Evolutionary conservation across 1,140 invertebrate genomes (phyloP).

Genomic region (Trinorchestia longiramus): DNA sequence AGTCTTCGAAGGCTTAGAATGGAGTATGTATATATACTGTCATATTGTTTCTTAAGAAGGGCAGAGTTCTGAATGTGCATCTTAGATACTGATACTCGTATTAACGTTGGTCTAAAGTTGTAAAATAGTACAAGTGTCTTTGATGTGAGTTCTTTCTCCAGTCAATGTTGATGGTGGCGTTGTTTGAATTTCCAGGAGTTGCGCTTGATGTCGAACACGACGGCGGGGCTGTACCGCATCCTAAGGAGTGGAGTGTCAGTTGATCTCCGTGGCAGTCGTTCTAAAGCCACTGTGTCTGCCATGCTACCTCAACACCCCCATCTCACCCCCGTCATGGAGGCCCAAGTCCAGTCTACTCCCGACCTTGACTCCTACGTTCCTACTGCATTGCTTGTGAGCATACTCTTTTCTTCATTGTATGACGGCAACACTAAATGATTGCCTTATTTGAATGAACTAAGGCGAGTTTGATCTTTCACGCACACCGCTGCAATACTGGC

Average conservation of each 20-base stretch:
- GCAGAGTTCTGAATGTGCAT: too few species aligned
- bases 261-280: not conserved
- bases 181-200: too few species aligned
- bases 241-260: not conserved
- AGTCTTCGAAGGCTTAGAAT: too few species aligned
- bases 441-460: not conserved
- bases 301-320: constrained; percentile 11
- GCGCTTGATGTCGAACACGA: not conserved
- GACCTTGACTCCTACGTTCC: not conserved
- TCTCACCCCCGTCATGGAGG: not conserved
- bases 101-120: too few species aligned
- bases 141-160: too few species aligned
- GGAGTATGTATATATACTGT: too few species aligned
- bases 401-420: not conserved
- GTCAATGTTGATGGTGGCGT: too few species aligned
- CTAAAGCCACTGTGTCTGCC: not conserved
- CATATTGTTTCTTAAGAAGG: too few species aligned
- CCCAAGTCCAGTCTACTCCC: not conserved
- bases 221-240: not conserved
- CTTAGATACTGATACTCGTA: too few species aligned
- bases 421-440: not conserved
- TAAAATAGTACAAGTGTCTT: too few species aligned
- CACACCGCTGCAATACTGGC: too few species aligned
- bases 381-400: not conserved
- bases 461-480: not conserved